Evolutionary conservation across 1,140 invertebrate species (phyloP), one percentile per base, ranked within the genome.

Genomic region (Reticulitermes speratus): DNA sequence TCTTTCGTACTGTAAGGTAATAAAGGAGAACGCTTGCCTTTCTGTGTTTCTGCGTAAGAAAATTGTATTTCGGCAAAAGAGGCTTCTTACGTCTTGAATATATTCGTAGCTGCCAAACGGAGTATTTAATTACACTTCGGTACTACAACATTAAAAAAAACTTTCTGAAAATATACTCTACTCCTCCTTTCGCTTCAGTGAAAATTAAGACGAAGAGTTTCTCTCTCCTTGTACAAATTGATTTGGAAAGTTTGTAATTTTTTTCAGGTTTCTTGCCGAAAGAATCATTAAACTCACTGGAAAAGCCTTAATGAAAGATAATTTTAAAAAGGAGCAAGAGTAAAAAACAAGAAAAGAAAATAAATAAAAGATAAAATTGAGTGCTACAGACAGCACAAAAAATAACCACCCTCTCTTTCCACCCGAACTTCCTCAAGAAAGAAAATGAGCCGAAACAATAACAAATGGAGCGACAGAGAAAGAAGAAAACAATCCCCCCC

Each of bases 191-290:
- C n/a, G 65, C 11, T 75, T 75, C 65, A 75, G n/a, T 75, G 65
- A 75, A 75, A 75, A 30, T 75, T n/a, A 75, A 75, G n/a, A 75
- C 16, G 65, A 75, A 0, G 65, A 75, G 65, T 75, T 75, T 75
- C n/a, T 8, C n/a, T 75, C n/a, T 30, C 25, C n/a, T 75, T 75
- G 59, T 65, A 30, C 25, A 75, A 75, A 75, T 75, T 75, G 25
- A 75, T 75, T 75, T 75, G 30, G 65, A 75, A 75, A 75, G 65
- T 75, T 75, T 75, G 7, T 75, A 75, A 75, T 75, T 75, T 75
- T 75, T 9, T 30, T 30, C 65, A 30, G n/a, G 65, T 2, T 65
- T 65, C 59, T 65, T 21, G 16, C 19, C 11, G 65, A 75, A 75
- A 75, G 65, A 75, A 30, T 75, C 65, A 75, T 30, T 75, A 30